phyloP scores from a whole-genome alignment of 1,140 invertebrate species.

The Achatina immaculata region DNA sequence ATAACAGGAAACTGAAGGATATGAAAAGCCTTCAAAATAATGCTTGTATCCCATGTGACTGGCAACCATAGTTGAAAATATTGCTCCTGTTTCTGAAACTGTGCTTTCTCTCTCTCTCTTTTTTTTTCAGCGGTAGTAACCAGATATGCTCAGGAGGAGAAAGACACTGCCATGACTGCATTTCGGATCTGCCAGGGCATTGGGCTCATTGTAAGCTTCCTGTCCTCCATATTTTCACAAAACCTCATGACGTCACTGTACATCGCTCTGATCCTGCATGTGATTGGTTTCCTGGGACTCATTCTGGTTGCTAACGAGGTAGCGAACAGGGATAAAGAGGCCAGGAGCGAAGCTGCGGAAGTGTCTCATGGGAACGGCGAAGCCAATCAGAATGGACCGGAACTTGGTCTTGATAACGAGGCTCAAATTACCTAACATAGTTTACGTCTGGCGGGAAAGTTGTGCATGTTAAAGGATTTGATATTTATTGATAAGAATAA shows the following conservation, averaged over 20 bases:
- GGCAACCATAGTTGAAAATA: no score
- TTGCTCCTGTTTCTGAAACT: no score
- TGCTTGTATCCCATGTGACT: no score
- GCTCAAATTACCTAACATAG: constrained; percentile 9
- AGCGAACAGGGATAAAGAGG: constrained; percentile 26
- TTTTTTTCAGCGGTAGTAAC: constrained; percentile 42
- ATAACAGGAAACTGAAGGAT: no score
- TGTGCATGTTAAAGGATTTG: no score
- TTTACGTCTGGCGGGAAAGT: no score
- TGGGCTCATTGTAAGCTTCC: constrained; percentile 43
- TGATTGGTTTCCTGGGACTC: constrained; percentile 46
- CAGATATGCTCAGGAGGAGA: constrained; percentile 39
- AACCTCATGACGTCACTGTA: constrained; percentile 47
- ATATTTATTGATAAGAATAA: no score
- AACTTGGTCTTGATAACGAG: constrained; percentile 16
- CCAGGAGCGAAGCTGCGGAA: not conserved
- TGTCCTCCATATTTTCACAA: constrained; percentile 40
- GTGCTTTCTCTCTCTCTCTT: no score
- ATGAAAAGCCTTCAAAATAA: no score
- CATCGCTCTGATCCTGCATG: constrained; percentile 41
- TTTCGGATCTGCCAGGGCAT: constrained; percentile 45
- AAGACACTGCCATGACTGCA: constrained; percentile 44
- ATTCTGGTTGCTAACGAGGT: constrained; percentile 43
- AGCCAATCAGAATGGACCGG: not conserved
- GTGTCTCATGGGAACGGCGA: not conserved